Evolutionary conservation across 2,113 vertebrate species (phyloP).

Genomic region (Procapra przewalskii): DNA sequence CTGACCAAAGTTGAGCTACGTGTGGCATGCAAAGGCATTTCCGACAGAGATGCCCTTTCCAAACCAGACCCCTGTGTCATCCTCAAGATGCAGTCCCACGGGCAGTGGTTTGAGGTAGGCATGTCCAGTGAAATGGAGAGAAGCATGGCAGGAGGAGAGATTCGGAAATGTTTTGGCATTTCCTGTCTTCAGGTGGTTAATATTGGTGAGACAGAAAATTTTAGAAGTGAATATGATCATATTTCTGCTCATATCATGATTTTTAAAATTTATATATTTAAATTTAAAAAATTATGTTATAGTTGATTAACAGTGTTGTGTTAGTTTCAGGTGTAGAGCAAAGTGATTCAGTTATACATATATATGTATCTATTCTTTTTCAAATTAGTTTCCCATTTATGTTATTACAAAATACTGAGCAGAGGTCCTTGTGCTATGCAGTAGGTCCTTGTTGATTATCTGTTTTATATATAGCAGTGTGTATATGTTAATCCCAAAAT

Average conservation of each 20-base stretch:
- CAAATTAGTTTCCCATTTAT: background rate
- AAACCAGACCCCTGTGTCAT: conserved; percentile 96
- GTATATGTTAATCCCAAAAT: background rate
- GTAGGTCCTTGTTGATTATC: background rate
- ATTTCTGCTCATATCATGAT: background rate
- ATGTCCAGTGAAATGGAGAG: background rate
- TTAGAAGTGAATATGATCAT: background rate
- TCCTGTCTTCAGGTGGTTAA: background rate
- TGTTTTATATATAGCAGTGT: background rate
- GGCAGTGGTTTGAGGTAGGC: conserved; percentile 97
- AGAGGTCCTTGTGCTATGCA: background rate
- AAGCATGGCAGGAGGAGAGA: background rate
- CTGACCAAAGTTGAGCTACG: conserved; percentile 96
- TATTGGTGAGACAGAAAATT: background rate
- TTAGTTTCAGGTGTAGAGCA: background rate
- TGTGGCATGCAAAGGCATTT: conserved; percentile 93
- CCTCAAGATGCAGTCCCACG: conserved; percentile 96
- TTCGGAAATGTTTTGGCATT: background rate
- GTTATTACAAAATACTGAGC: background rate
- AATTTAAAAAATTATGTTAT: background rate
- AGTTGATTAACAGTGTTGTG: background rate
- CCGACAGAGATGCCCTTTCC: conserved; percentile 93
- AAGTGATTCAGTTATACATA: background rate
- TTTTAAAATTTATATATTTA: background rate
- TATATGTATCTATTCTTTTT: background rate